Evolutionary conservation across 1,140 invertebrate genomes (phyloP).

Genomic region (Drosophila fuyamai): DNA sequence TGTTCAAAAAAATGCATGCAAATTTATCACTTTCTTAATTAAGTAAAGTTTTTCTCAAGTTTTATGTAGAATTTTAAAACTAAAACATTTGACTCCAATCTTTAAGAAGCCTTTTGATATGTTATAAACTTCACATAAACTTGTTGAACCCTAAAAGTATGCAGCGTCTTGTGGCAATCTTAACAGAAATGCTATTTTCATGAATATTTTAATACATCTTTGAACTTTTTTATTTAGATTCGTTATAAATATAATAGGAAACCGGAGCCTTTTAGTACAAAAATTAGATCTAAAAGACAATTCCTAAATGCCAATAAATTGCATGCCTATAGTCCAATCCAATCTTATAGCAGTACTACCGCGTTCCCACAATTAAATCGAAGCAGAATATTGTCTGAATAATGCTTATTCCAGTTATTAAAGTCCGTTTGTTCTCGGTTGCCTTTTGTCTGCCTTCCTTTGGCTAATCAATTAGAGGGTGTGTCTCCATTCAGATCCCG

Average conservation of each 20-base stretch:
- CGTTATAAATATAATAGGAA: neutral
- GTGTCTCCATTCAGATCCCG: conserved; percentile 40
- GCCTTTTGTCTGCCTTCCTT: conserved; percentile 3
- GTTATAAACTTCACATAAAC: neutral
- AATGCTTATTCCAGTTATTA: conserved; percentile 9
- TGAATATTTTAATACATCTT: too few relatives aligned
- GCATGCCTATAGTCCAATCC: too few relatives aligned
- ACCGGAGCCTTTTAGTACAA: too few relatives aligned
- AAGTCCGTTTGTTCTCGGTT: conserved; percentile 4
- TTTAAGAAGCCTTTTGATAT: neutral
- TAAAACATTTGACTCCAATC: too few relatives aligned
- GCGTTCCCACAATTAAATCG: conserved; percentile 8
- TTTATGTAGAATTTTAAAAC: too few relatives aligned
- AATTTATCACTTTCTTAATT: too few relatives aligned
- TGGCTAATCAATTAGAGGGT: conserved; percentile 8
- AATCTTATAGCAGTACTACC: neutral
- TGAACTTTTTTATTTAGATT: neutral
- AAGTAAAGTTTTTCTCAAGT: too few relatives aligned
- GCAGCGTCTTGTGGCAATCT: neutral
- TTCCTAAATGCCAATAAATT: too few relatives aligned
- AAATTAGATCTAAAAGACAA: too few relatives aligned
- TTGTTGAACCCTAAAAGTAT: neutral
- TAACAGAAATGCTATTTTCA: neutral
- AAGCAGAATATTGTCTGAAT: neutral
- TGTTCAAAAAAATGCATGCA: too few relatives aligned